phyloP scores from a whole-genome alignment of 1,140 invertebrate species.

The Papilio xuthus region DNA sequence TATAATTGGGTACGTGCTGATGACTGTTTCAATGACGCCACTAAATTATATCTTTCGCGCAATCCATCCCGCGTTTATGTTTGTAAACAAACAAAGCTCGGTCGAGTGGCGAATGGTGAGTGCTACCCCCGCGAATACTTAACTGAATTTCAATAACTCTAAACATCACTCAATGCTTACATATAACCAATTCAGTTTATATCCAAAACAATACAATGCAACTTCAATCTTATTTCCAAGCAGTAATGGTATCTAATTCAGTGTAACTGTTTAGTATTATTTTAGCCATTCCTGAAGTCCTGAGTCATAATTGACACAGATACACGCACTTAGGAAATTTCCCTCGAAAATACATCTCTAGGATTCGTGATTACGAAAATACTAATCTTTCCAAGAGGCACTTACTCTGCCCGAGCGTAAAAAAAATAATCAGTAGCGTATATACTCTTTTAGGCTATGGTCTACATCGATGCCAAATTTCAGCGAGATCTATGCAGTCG shows the following conservation, averaged over 20 bases:
- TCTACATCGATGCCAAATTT: too few relatives aligned
- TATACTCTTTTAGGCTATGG: too few relatives aligned
- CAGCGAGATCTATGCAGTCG: too few relatives aligned
- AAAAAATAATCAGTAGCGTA: too few relatives aligned
- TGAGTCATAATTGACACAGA: constrained; percentile 11
- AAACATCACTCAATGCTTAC: constrained; percentile 24
- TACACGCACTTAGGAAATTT: constrained; percentile 1
- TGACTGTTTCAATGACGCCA: constrained; percentile 26
- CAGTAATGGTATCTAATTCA: not conserved
- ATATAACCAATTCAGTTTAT: constrained; percentile 7
- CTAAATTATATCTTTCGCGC: constrained; percentile 29
- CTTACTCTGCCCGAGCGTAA: too few relatives aligned
- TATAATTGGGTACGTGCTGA: constrained; percentile 28
- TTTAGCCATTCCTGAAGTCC: not conserved
- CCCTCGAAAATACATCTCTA: not conserved
- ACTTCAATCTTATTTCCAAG: not conserved
- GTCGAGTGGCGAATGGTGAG: not conserved
- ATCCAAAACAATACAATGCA: not conserved
- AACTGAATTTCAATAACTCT: constrained; percentile 27
- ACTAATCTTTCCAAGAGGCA: not conserved
- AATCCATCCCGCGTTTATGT: not conserved
- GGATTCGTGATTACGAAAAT: not conserved
- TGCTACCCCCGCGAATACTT: not conserved
- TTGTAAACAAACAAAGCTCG: constrained; percentile 19
- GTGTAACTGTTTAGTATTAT: not conserved